Conservation (phyloP, 30 jellyfish, hydroid and myxozoan species). For the Haliclystus octoradiatus region DNA sequence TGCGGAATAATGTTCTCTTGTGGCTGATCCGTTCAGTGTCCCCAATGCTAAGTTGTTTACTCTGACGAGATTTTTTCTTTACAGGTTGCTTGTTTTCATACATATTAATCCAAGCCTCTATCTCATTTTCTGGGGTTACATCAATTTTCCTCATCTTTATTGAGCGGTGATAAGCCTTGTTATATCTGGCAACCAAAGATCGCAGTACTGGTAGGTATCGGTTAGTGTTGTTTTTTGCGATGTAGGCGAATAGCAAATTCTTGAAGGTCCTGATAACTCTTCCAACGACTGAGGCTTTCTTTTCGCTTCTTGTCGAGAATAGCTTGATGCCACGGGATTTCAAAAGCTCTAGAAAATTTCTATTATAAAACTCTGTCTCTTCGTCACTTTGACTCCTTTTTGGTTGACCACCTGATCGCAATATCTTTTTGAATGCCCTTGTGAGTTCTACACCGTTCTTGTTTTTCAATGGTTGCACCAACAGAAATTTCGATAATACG, state of each 20-base stretch:
- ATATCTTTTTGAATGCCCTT: slow-evolving; percentile 6
- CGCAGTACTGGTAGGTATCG: slow-evolving; percentile 6
- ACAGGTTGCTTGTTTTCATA: no score
- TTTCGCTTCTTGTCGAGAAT: slow-evolving; percentile 14
- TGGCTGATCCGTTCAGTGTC: no score
- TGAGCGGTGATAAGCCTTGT: no score
- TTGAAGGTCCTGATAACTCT: slow-evolving; percentile 25
- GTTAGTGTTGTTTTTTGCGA: slow-evolving; percentile 4
- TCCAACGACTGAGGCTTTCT: slow-evolving; percentile 28
- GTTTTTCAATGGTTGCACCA: slow-evolving; percentile 27
- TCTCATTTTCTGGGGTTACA: no score
- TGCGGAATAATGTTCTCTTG: no score
- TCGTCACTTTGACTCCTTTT: slow-evolving; percentile 8
- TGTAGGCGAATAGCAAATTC: slow-evolving; percentile 7
- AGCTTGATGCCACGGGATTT: background rate
- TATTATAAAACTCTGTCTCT: slow-evolving; percentile 20
- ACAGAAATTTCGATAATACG: slow-evolving; percentile 23
- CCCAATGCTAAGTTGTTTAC: no score
- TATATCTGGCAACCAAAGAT: no score
- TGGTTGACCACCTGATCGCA: slow-evolving; percentile 13
- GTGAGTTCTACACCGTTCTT: slow-evolving; percentile 5
- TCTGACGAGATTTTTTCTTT: no score
- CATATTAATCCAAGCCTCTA: no score
- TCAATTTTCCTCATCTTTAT: no score
- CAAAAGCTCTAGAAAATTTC: background rate